A percentile compares a stretch with the other conserved stretches of the same genome.
Conservation (phyloP, 2,797 vertebrate species). For the Erpetoichthys calabaricus region DNA sequence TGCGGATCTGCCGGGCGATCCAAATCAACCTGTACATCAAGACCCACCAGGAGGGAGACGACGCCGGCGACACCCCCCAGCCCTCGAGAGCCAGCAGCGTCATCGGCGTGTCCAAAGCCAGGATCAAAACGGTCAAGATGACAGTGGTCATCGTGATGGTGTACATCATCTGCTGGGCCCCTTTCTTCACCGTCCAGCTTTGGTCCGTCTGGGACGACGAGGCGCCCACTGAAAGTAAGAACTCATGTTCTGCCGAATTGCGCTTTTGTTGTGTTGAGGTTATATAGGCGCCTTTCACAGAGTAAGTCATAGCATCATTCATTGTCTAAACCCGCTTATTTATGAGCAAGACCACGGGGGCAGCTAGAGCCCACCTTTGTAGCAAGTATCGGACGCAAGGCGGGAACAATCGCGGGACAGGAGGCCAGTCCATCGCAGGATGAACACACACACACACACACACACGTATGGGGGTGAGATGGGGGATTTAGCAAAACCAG, state of each 20-base stretch:
- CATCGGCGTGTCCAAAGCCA: slow-evolving; percentile 41
- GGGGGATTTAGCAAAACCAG: no score
- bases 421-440: no score
- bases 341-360: no score
- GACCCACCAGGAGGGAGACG: slow-evolving; percentile 22
- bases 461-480: no score
- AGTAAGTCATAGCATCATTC: not conserved
- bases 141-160: slow-evolving; percentile 51
- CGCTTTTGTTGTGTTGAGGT: no score
- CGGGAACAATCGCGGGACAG: no score
- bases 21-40: slow-evolving; percentile 36
- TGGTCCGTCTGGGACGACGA: slow-evolving; percentile 53
- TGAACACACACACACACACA: no score
- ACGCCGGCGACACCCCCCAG: slow-evolving; percentile 8
- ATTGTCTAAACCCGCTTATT: no score
- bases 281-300: not conserved
- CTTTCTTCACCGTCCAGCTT: slow-evolving; percentile 61
- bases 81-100: slow-evolving; percentile 41
- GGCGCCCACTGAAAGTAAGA: slow-evolving; percentile 53
- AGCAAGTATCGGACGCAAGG: no score
- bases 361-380: no score
- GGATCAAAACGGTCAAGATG: slow-evolving; percentile 56
- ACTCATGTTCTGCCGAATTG: not conserved
- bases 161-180: slow-evolving; percentile 56
- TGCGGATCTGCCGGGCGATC: slow-evolving; percentile 48